These are phyloP conservation scores for Mesodorylaimus sp. DNA, from an alignment of 2,888 invertebrate species.

Conservation along the genomic window DNA sequence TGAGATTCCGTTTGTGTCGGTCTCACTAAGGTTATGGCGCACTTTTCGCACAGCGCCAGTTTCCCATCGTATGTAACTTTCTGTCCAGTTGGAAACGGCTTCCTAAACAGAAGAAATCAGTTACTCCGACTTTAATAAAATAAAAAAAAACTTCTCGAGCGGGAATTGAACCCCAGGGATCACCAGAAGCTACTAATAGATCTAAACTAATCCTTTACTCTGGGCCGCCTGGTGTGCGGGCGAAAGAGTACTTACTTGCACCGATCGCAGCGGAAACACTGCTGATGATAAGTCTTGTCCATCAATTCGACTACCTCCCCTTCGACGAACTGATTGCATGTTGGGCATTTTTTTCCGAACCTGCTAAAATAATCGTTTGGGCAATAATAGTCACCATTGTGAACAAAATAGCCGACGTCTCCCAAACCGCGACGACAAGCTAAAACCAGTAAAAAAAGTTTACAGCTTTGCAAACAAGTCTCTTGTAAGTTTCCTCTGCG, in stretches of 20 bases:
- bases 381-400: constrained; percentile 75
- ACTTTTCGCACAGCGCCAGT: constrained; percentile 60
- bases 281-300: constrained; percentile 73
- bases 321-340: constrained; percentile 75
- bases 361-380: constrained; percentile 44
- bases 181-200: too few species aligned
- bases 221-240: too few species aligned
- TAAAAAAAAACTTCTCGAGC: too few species aligned
- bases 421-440: constrained; percentile 68
- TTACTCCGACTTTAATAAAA: too few species aligned
- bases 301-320: constrained; percentile 77
- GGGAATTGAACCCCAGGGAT: too few species aligned
- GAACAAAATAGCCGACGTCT: constrained; percentile 78
- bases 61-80: constrained; percentile 71
- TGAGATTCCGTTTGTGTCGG: not conserved
- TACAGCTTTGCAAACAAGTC: too few species aligned
- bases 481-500: too few species aligned
- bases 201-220: too few species aligned
- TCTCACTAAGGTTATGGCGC: not conserved
- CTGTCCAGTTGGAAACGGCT: constrained; percentile 54
- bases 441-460: constrained; percentile 29
- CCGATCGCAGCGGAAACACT: constrained; percentile 64
- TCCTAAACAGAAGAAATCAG: constrained; percentile 30
- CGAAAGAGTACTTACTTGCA: too few species aligned
- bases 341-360: constrained; percentile 68